Evolutionary conservation across 1,140 invertebrate species (phyloP), one percentile per base, ranked within the genome.

Genomic region (Leptopilina boulardi): DNA sequence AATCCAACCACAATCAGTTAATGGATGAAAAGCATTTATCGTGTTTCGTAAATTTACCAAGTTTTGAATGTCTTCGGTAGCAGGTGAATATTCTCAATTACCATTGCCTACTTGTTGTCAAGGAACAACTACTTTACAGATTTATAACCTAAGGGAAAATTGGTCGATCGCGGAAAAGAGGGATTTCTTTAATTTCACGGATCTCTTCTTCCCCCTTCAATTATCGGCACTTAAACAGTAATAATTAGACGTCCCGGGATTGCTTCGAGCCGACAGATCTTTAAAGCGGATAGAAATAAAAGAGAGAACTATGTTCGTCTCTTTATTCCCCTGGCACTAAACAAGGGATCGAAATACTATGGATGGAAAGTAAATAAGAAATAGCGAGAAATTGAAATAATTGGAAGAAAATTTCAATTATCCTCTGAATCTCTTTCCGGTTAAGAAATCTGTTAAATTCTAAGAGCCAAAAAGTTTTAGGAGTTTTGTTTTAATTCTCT

Each of bases 151-250:
- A 10, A 26, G 21, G 21, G 56, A 59, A 3, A n/a, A 13, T 11
- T 15, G 11, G 56, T 21, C 21, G 56, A 87, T 87, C 82, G 19
- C 19, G 42, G 77, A 75, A 84, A 77, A 80, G 76, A 82, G 83
- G 80, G 84, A 83, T 88, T 88, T 84, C 86, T 88, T 87, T 84
- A 86, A 88, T 89, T 89, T 88, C 87, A 88, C 86, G 87, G 86
- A 72, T 84, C 82, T 82, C 82, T 87, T 87, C 84, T 84, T 81
- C 74, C 9, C 82, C 78, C 84, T 87, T 87, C 87, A 88, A 89
- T 89, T 89, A 89, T 82, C 81, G 82, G 81, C 85, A 87, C 87
- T 88, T 89, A 89, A 86, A 82, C 84, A 86, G 84, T 84, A 85
- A 89, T 88, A 88, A 88, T 89, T 89, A 89, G 87, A 88, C 83